Evolutionary conservation across 2,113 vertebrate genomes (phyloP).

Genomic region (Corythaixoides concolor): DNA sequence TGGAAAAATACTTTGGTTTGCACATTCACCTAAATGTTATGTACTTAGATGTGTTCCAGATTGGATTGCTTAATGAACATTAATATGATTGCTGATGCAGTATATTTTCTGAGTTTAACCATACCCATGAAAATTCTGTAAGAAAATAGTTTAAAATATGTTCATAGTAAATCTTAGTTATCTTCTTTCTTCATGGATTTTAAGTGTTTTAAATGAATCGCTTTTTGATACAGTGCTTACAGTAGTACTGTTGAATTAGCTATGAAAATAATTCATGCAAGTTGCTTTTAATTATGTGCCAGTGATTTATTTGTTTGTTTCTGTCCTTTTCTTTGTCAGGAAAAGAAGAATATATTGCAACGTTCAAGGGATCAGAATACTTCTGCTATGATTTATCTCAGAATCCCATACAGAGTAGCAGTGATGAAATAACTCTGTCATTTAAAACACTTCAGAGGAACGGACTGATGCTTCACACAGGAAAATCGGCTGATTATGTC

Average conservation of each 20-base stretch:
- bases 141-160: not conserved
- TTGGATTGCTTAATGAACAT: not conserved
- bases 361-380: slow-evolving; percentile 98
- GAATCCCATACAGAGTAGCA: slow-evolving; percentile 99
- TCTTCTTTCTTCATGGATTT: not conserved
- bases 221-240: not conserved
- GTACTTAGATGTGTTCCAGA: not conserved
- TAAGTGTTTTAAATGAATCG: not conserved
- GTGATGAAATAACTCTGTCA: slow-evolving; percentile 97
- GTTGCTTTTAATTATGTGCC: not conserved
- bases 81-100: not conserved
- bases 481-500: slow-evolving; percentile 99
- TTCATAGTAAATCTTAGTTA: slow-evolving; percentile 1
- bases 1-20: not conserved
- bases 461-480: slow-evolving; percentile 98
- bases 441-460: slow-evolving; percentile 99
- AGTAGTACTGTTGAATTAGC: not conserved
- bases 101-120: not conserved
- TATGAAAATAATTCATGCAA: not conserved
- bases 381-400: slow-evolving; percentile 99
- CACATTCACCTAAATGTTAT: fast-evolving
- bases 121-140: not conserved
- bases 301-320: not conserved
- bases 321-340: slow-evolving; percentile 78
- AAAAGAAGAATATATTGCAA: slow-evolving; percentile 97